These are phyloP conservation scores for Macaria notata DNA, from an alignment of 2,888 invertebrate species.

Conservation along the genomic window DNA sequence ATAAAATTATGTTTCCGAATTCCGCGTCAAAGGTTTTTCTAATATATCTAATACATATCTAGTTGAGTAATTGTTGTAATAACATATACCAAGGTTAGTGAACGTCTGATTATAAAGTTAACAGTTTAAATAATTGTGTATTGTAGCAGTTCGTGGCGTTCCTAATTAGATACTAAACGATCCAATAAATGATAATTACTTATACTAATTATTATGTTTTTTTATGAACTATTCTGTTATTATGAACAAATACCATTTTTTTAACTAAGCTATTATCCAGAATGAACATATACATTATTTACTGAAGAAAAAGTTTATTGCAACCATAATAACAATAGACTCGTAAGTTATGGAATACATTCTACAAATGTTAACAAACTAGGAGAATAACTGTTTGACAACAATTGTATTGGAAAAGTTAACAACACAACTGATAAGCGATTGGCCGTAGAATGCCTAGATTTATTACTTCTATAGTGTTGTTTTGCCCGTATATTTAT, in stretches of 20 bases:
- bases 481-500: no score
- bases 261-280: no score
- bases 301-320: no score
- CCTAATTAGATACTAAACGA: not conserved
- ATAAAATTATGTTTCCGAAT: not conserved
- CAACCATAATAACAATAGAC: no score
- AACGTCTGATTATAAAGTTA: not conserved
- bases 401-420: slow-evolving; percentile 7
- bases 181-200: no score
- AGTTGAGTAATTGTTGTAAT: not conserved
- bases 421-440: slow-evolving; percentile 3
- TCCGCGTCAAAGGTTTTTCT: not conserved
- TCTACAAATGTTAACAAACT: slow-evolving; percentile 9
- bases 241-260: no score
- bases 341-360: slow-evolving; percentile 8
- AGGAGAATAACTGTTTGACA: slow-evolving; percentile 4
- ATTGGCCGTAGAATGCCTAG: slow-evolving; percentile 1
- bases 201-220: no score
- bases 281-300: no score
- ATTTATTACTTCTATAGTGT: not conserved
- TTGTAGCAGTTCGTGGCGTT: not conserved
- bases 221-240: no score
- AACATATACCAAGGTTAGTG: not conserved
- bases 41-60: not conserved
- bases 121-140: not conserved